Percentiles rank a stretch among this genome's conserved stretches.
phyloP scores from a whole-genome alignment of 2,113 vertebrate genomes.

The Sardina pilchardus region DNA sequence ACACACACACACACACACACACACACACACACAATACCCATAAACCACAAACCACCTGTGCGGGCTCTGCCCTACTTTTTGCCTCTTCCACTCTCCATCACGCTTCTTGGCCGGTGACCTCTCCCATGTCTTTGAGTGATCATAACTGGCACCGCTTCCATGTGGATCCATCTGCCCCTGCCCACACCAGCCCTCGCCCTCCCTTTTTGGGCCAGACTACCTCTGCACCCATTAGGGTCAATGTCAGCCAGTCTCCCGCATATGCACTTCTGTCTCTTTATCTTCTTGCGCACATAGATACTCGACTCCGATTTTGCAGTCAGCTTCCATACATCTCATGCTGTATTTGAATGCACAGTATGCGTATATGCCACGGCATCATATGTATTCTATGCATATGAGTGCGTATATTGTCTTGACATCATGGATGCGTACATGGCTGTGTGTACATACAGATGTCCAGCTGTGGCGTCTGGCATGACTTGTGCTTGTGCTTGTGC shows the following conservation, averaged over 20 bases:
- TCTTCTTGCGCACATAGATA: not conserved
- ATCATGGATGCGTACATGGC: not conserved
- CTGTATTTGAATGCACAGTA: not conserved
- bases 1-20: slow-evolving; percentile 5
- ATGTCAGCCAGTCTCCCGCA: not conserved
- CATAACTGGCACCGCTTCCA: not conserved
- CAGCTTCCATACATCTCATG: not conserved
- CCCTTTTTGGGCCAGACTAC: not conserved
- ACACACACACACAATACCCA: not conserved
- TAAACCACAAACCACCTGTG: not conserved
- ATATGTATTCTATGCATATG: not conserved
- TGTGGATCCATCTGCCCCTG: not conserved
- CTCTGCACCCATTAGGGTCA: not conserved
- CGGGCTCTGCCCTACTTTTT: not conserved
- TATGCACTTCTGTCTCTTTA: not conserved
- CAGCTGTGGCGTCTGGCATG: not conserved
- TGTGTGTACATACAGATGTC: not conserved
- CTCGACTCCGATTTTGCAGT: not conserved
- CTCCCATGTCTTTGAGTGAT: not conserved
- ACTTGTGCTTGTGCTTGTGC: not conserved
- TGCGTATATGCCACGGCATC: not conserved
- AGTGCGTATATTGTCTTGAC: not conserved
- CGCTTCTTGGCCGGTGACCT: not conserved
- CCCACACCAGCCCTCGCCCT: not conserved
- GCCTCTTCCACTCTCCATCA: not conserved